Conservation (phyloP, 2,888 invertebrate species). For the Trichacis sp. region DNA sequence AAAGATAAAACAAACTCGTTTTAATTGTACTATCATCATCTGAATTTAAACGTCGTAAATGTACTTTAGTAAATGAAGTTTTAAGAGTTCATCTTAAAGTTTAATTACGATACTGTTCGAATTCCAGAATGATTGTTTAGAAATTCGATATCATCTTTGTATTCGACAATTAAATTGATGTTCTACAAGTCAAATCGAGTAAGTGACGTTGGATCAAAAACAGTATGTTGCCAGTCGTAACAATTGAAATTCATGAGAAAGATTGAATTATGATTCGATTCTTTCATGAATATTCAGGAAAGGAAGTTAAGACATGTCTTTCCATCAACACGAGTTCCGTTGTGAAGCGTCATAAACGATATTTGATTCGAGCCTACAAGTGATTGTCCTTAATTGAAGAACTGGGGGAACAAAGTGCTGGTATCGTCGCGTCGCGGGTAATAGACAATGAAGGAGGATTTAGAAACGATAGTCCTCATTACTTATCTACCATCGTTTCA, state of each 20-base stretch:
- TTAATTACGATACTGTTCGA: no score
- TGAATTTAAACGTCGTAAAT: no score
- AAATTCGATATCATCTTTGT: no score
- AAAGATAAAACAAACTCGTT: no score
- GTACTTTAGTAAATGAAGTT: no score
- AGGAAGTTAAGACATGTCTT: conserved; percentile 27
- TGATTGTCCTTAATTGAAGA: conserved; percentile 52
- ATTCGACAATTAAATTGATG: no score
- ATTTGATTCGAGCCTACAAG: conserved; percentile 40
- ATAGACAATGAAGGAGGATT: conserved; percentile 38
- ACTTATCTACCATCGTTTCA: conserved; percentile 33
- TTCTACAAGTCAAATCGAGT: no score
- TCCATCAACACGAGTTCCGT: conserved; percentile 27
- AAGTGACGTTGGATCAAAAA: no score
- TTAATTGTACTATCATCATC: no score
- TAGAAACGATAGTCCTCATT: conserved; percentile 27
- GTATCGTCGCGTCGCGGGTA: conserved; percentile 25
- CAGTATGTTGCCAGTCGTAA: no score
- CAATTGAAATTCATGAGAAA: neutral
- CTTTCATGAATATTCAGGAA: conserved; percentile 22
- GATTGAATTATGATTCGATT: neutral
- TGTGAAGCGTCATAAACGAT: conserved; percentile 39
- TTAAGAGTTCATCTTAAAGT: no score
- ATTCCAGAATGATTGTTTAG: no score
- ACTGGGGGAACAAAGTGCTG: conserved; percentile 31